A percentile compares a stretch with the other conserved stretches of the same genome.
phyloP scores from a whole-genome alignment of 53 echinoderm and acorn worm genomes.

The Holothuria leucospilota region DNA sequence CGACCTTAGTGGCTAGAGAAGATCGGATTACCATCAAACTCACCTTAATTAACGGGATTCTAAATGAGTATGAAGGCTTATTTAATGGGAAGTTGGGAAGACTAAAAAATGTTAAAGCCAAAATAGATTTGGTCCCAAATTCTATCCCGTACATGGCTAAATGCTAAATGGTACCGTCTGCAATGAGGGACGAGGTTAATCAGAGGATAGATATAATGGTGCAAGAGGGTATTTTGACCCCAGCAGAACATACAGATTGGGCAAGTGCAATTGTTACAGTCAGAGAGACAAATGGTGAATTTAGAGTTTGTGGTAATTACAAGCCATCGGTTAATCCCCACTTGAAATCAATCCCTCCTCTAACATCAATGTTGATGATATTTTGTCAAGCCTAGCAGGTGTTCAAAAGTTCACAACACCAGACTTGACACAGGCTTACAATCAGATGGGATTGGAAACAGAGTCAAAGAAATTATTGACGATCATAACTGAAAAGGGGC shows the following conservation, averaged over 20 bases:
- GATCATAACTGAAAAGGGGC: conserved; percentile 59
- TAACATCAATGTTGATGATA: conserved; percentile 73
- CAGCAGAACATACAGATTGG: too few species aligned
- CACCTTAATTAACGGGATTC: conserved; percentile 16
- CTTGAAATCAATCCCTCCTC: conserved; percentile 65
- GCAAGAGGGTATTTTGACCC: too few species aligned
- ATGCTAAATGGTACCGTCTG: too few species aligned
- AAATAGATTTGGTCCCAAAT: conserved; percentile 12
- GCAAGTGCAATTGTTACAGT: too few species aligned
- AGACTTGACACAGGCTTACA: conserved; percentile 64
- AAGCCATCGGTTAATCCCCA: conserved; percentile 9
- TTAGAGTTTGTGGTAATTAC: conserved; percentile 64
- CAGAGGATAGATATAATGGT: too few species aligned
- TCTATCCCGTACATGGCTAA: background rate
- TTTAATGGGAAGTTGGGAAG: conserved; percentile 49
- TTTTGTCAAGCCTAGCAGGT: conserved; percentile 60
- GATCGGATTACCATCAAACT: background rate
- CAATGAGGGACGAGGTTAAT: too few species aligned
- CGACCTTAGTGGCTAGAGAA: too few species aligned
- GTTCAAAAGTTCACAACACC: conserved; percentile 50
- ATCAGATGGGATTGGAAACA: conserved; percentile 64
- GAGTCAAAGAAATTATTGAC: conserved; percentile 41
- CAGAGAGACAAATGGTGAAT: background rate
- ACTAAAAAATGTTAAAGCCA: conserved; percentile 46
- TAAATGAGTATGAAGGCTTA: conserved; percentile 30